Evolutionary conservation across 2,888 invertebrate genomes (phyloP).

Genomic region (Meghimatium bilineatum): DNA sequence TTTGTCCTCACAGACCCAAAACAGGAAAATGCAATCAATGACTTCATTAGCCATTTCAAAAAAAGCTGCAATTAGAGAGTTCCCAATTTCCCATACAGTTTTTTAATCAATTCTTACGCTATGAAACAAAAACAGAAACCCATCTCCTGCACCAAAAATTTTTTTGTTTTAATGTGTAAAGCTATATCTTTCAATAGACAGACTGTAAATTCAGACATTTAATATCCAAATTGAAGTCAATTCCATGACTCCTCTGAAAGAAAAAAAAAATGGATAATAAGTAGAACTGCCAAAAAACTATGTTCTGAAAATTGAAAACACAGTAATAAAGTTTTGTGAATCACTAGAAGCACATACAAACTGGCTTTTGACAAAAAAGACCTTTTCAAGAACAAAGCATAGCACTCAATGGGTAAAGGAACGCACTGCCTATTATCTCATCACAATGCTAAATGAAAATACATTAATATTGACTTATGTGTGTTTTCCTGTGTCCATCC

Average conservation of each 20-base stretch:
- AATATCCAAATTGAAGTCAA: not conserved
- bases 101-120: not conserved
- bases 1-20: not conserved
- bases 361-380: too few relatives aligned
- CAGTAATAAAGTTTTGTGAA: too few relatives aligned
- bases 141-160: not conserved
- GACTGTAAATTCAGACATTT: not conserved
- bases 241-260: not conserved
- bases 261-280: not conserved
- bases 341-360: too few relatives aligned
- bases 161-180: not conserved
- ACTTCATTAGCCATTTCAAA: slow-evolving; percentile 14
- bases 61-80: slow-evolving; percentile 6
- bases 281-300: too few relatives aligned
- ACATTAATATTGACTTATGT: too few relatives aligned
- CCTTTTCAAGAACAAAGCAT: too few relatives aligned
- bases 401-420: too few relatives aligned
- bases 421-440: too few relatives aligned
- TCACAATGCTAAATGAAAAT: too few relatives aligned
- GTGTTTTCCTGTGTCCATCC: too few relatives aligned
- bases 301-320: too few relatives aligned
- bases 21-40: slow-evolving; percentile 1
- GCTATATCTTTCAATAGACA: slow-evolving; percentile 16
- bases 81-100: not conserved
- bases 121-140: not conserved